Evolutionary conservation across 1,140 invertebrate genomes (phyloP), one percentile per base, ranked within the genome.

Genomic region (Pseudachorutes palmiensis): DNA sequence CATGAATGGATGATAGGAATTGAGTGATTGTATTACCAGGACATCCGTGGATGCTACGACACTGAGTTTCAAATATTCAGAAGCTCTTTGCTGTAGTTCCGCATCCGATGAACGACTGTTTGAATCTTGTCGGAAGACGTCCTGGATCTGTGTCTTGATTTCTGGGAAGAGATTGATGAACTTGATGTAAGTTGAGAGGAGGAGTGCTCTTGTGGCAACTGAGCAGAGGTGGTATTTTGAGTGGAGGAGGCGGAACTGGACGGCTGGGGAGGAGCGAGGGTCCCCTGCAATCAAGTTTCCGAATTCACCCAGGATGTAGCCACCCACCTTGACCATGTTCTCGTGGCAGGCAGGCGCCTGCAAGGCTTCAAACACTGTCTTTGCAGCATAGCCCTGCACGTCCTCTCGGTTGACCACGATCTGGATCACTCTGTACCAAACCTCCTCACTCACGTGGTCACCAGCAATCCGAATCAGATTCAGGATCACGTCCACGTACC

Each of bases 311-410:
- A 99, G 83, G 75, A 99, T 98, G 75, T 99, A 99, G 30, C 96
- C 97, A 62, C 97, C 97, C 55, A 99, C 97, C 86, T 99, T 99
- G 0, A 99, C 97, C 97, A 99, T 99, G 79, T 99, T 99, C 82
- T 99, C 97, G 80, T 99, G 97, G 78, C 97, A 99, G 59, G 97
- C 95, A 30, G 94, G 94, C 51, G 95, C 94, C 84, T 98, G 94
- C 58, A 99, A 80, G 69, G 96, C 92, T 78, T 99, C 97, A 83
- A 99, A 99, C 3, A 98, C 96, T 36, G 97, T 99, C 83, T 99
- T 99, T 5, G 97, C 96, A 57, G 97, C 96, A 82, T 99, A 99
- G 24, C 95, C 97, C 80, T 96, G 93, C 0, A 99, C 96, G 81
- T 99, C 97, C 78, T 99, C 96, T 75, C 97, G 84, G 78, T 99